Conservation (phyloP, 2,113 vertebrate genomes). For the Siniperca chuatsi region DNA sequence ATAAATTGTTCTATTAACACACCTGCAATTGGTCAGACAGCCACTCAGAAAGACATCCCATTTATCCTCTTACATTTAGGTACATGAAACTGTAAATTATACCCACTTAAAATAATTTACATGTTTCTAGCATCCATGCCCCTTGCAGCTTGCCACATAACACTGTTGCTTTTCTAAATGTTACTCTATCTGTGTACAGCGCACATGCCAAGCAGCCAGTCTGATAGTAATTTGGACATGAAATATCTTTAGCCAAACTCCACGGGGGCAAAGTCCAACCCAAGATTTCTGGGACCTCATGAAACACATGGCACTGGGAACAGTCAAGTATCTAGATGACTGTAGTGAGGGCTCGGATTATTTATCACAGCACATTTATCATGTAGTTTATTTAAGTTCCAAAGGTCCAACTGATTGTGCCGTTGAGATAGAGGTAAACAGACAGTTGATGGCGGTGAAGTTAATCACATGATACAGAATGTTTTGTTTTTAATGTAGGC, state of each 20-base stretch:
- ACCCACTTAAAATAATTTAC: background rate
- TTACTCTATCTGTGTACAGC: background rate
- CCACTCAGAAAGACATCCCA: background rate
- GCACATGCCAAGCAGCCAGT: slow-evolving; percentile 3
- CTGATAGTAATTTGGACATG: slow-evolving; percentile 33
- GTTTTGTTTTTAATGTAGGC: background rate
- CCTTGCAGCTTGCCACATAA: background rate
- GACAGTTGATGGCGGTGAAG: background rate
- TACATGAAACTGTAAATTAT: background rate
- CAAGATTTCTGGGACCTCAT: slow-evolving; percentile 27
- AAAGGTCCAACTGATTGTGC: slow-evolving; percentile 60
- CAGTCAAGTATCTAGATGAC: slow-evolving; percentile 15
- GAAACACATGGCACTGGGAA: slow-evolving; percentile 15
- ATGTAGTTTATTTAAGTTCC: slow-evolving; percentile 58
- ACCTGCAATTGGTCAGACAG: slow-evolving; percentile 1
- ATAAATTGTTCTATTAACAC: slow-evolving; percentile 6
- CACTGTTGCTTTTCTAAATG: background rate
- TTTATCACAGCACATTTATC: slow-evolving; percentile 44
- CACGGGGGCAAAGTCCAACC: slow-evolving; percentile 25
- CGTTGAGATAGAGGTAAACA: slow-evolving; percentile 12
- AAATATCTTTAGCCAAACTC: slow-evolving; percentile 24
- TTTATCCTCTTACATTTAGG: background rate
- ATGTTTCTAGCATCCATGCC: background rate
- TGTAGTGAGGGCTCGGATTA: slow-evolving; percentile 13
- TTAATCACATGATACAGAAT: slow-evolving; percentile 15